Evolutionary conservation across 2,113 vertebrate genomes (phyloP).

Genomic region (Myocastor coypus): DNA sequence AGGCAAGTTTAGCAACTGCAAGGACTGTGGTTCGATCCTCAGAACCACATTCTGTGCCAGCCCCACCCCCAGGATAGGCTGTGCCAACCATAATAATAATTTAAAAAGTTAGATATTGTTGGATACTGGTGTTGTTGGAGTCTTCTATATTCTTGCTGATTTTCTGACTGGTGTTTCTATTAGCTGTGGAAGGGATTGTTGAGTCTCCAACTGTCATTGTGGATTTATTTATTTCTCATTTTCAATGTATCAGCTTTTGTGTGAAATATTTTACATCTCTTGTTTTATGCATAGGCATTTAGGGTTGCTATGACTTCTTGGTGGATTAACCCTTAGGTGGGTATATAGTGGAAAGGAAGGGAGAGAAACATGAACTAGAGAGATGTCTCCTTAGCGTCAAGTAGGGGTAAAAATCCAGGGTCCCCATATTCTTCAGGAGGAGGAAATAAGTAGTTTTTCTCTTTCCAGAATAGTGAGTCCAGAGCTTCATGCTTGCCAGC

Average conservation of each 20-base stretch:
- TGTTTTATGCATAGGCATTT: background rate
- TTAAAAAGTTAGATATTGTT: background rate
- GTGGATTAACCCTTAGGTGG: background rate
- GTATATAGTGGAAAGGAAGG: background rate
- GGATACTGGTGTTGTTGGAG: background rate
- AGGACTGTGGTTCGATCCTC: too few species aligned
- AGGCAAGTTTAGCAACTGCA: too few species aligned
- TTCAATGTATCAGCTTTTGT: background rate
- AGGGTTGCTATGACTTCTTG: background rate
- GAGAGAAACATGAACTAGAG: background rate
- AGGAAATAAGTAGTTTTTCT: background rate
- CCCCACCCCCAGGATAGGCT: too few species aligned
- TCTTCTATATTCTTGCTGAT: background rate
- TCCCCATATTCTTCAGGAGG: background rate
- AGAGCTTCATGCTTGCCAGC: background rate
- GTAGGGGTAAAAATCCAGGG: background rate
- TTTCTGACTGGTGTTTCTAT: slow-evolving; percentile 9
- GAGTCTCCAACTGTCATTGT: background rate
- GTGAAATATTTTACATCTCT: background rate
- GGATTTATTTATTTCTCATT: slow-evolving; percentile 18
- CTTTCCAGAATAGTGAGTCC: background rate
- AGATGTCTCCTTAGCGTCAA: background rate
- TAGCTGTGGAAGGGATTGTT: background rate
- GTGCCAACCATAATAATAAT: too few species aligned
- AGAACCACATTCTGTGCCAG: too few species aligned